Evolutionary conservation across 92 coral and sea anemone species (phyloP), one percentile per base, ranked within the genome.

Genomic region (Epizoanthus ramosus): DNA sequence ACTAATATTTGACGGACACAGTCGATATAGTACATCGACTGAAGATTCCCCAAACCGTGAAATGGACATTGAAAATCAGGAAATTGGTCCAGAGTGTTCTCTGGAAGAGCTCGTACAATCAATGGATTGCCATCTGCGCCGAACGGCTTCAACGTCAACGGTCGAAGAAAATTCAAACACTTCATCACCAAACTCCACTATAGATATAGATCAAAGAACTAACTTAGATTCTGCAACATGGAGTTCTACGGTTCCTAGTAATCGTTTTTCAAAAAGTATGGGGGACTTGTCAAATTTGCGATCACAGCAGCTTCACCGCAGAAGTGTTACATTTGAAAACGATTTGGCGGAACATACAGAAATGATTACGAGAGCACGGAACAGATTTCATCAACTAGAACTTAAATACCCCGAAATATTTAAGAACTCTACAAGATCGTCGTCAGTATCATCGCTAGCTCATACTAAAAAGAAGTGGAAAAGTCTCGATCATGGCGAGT

Each of bases 201-300:
- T 56, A 28, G 43, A 23, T 56, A 64, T 24, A 21, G 61, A 75
- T 35, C 61, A 25, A 13, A 53, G 61, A 57, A 75, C 45, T 16
- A 75, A 56, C 22, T 15, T 6, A 9, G n/a, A 6, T 57, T 53
- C 3, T 75, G 24, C 70, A 61, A 41, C 61, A 9, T 74, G 79
- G 79, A 74, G 50, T 74, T 74, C 79, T 50, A 0, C 25, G 59
- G 71, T 57, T 77, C 91, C 86, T 84, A 77, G 87, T 57, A 91
- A 89, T 80, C 91, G 90, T 63, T 93, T 93, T 85, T 93, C 98
- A 54, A 93, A 90, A 83, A 97, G 99, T 74, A 86, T 97, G 91
- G 91, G 92, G 8, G 98, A 97, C 73, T 80, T 97, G 65, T 74
- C 91, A 13, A 23, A 70, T 65, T 80, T 90, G 35, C 57, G 74